Conservation (phyloP, 2,113 vertebrate genomes). For the Theristicus caerulescens region DNA sequence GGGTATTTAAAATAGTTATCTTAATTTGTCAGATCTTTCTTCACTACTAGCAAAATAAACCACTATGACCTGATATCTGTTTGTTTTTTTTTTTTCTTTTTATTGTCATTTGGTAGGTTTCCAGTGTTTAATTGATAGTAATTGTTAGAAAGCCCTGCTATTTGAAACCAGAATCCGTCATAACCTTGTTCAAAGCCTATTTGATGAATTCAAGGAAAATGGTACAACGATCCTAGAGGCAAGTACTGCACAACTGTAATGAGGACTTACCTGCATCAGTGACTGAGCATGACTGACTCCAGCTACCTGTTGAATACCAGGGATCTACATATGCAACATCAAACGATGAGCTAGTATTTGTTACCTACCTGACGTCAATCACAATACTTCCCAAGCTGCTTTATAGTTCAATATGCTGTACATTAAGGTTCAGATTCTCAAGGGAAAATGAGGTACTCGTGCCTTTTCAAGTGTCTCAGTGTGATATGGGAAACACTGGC, state of each 20-base stretch:
- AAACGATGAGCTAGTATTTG: background rate
- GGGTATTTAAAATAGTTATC: background rate
- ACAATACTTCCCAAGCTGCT: background rate
- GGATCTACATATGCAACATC: background rate
- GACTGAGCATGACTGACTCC: fast-evolving
- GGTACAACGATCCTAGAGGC: background rate
- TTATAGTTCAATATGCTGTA: background rate
- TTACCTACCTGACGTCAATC: background rate
- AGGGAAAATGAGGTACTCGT: background rate
- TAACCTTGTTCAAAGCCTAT: background rate
- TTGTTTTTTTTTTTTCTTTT: background rate
- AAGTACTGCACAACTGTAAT: background rate
- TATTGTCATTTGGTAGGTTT: background rate
- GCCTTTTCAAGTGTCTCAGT: background rate
- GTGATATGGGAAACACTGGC: background rate
- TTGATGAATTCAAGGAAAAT: background rate
- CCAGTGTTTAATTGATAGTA: background rate
- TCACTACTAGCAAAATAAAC: background rate
- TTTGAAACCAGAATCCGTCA: background rate
- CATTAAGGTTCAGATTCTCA: background rate
- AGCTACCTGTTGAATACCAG: background rate
- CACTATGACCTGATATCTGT: fast-evolving
- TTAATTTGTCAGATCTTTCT: background rate
- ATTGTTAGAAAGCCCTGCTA: background rate
- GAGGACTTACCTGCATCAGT: background rate